Conservation (phyloP, 2,888 invertebrate species). For the Pyrrhia umbra region DNA sequence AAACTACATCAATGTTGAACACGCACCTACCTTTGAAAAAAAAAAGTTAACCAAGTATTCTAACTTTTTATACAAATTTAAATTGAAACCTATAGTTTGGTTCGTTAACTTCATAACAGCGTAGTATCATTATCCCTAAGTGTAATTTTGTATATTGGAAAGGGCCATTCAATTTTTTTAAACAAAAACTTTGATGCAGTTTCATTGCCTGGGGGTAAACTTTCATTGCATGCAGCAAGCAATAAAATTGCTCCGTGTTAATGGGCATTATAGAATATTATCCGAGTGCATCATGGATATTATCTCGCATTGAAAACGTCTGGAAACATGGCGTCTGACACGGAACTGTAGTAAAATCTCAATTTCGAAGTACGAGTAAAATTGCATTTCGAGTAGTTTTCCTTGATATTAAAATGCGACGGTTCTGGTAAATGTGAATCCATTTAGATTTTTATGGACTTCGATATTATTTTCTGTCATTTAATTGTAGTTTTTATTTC, state of each 20-base stretch:
- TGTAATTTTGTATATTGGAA: too few relatives aligned
- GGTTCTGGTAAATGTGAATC: background rate
- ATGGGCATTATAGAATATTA: constrained; percentile 12
- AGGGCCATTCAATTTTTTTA: background rate
- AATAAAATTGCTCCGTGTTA: constrained; percentile 20
- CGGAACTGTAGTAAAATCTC: constrained; percentile 9
- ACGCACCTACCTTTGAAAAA: too few relatives aligned
- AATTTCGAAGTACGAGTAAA: constrained; percentile 3
- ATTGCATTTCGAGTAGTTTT: constrained; percentile 15
- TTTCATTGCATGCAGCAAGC: background rate
- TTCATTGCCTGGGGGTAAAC: background rate
- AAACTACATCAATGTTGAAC: too few relatives aligned
- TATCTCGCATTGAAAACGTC: constrained; percentile 27
- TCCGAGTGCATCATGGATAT: constrained; percentile 5
- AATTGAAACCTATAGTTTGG: too few relatives aligned
- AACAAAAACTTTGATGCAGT: too few relatives aligned
- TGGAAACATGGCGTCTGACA: constrained; percentile 1
- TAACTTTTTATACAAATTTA: too few relatives aligned
- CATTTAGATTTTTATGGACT: constrained; percentile 1
- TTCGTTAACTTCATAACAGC: too few relatives aligned
- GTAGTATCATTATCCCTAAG: too few relatives aligned
- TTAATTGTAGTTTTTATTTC: too few relatives aligned
- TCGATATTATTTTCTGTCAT: background rate
- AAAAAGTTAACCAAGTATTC: too few relatives aligned
- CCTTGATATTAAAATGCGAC: background rate